Percentiles rank a stretch among this genome's conserved stretches.
phyloP scores from a whole-genome alignment of 2,797 vertebrate species.

The Anguilla anguilla region DNA sequence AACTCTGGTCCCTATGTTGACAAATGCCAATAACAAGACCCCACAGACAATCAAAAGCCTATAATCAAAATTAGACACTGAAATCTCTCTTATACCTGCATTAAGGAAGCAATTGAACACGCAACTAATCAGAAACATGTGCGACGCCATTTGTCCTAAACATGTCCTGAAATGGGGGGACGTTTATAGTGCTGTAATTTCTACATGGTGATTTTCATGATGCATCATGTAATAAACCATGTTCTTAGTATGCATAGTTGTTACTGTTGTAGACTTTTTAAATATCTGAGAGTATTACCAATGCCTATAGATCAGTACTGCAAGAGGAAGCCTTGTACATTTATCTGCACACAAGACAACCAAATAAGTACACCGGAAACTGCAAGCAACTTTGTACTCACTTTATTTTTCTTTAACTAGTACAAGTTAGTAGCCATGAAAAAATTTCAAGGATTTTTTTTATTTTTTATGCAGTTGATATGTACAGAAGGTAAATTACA shows the following conservation, averaged over 20 bases:
- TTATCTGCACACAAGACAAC: background rate
- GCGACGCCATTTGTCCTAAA: too few species aligned
- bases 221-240: background rate
- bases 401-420: constrained; percentile 28
- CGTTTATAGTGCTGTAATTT: too few species aligned
- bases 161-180: too few species aligned
- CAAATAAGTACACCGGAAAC: background rate
- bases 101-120: too few species aligned
- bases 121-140: too few species aligned
- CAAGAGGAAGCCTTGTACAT: background rate
- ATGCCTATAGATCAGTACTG: background rate
- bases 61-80: too few species aligned
- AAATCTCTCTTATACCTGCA: too few species aligned
- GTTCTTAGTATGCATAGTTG: background rate
- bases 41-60: too few species aligned
- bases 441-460: background rate
- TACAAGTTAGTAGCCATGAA: constrained; percentile 34
- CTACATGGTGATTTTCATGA: background rate
- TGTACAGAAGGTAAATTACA: constrained; percentile 24
- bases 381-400: background rate
- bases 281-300: background rate
- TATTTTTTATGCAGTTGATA: constrained; percentile 22
- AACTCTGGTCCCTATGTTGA: too few species aligned
- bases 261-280: background rate
- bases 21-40: too few species aligned